Evolutionary conservation across 2,888 invertebrate genomes (phyloP).

Genomic region (Archips xylosteana): DNA sequence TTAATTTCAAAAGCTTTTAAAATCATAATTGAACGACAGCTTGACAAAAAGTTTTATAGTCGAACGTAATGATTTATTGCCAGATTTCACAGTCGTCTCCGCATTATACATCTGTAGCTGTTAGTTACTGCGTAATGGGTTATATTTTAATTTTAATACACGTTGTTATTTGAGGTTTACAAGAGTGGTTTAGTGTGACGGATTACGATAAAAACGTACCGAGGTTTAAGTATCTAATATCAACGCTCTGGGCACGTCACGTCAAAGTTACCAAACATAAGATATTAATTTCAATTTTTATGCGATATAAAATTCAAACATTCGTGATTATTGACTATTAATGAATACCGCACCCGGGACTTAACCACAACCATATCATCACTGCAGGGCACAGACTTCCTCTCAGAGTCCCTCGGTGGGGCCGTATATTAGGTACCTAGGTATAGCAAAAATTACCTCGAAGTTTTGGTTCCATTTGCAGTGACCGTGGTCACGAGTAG

Average conservation of each 20-base stretch:
- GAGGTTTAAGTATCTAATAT: not conserved
- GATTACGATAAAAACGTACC: conserved; percentile 4
- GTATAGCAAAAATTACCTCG: too few relatives aligned
- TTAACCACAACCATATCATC: too few relatives aligned
- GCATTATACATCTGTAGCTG: conserved; percentile 46
- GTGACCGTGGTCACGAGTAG: too few relatives aligned
- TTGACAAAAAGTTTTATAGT: conserved; percentile 77
- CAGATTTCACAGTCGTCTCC: conserved; percentile 68
- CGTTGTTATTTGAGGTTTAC: conserved; percentile 24
- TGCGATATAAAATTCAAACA: not conserved
- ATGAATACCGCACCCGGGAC: too few relatives aligned
- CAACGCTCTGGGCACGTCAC: not conserved
- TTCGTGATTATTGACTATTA: too few relatives aligned
- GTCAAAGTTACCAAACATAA: not conserved
- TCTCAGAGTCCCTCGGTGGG: too few relatives aligned
- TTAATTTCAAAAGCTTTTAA: conserved; percentile 51
- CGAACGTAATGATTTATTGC: conserved; percentile 71
- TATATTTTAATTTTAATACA: conserved; percentile 33
- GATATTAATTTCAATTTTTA: not conserved
- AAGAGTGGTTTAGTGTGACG: not conserved
- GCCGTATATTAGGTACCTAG: too few relatives aligned
- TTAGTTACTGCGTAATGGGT: conserved; percentile 42
- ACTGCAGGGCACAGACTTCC: too few relatives aligned
- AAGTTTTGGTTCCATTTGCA: too few relatives aligned
- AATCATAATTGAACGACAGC: conserved; percentile 50